Percentiles rank a stretch among this genome's conserved stretches.
These are phyloP conservation scores for Aix galericulata DNA, from an alignment of 2,113 vertebrate genomes.

Conservation along the genomic window DNA sequence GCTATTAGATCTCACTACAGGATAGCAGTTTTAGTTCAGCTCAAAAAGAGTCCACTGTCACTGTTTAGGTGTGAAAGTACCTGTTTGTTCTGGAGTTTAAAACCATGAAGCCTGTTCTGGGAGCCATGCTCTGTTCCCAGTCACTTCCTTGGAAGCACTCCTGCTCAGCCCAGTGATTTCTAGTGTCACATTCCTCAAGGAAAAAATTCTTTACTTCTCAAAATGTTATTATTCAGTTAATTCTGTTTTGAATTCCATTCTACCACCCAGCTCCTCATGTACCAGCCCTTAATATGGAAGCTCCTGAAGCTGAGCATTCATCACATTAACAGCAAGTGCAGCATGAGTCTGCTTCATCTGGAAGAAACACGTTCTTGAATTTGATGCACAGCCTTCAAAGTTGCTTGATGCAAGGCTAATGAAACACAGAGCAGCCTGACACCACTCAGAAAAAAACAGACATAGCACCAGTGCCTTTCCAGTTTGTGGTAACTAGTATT, in stretches of 20 bases:
- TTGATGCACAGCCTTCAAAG: background rate
- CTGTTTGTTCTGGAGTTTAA: background rate
- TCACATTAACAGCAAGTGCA: background rate
- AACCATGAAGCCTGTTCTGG: background rate
- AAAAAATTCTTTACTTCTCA: background rate
- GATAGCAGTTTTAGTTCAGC: background rate
- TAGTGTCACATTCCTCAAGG: background rate
- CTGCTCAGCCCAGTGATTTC: background rate
- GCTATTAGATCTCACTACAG: background rate
- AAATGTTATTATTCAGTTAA: background rate
- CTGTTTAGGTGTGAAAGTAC: background rate
- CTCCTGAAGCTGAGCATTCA: background rate
- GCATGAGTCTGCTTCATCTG: background rate
- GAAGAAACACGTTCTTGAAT: background rate
- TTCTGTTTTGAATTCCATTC: background rate
- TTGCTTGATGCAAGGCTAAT: background rate
- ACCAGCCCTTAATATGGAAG: background rate
- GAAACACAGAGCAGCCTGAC: background rate
- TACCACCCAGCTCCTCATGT: background rate
- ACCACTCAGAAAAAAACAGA: background rate
- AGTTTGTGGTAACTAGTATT: background rate
- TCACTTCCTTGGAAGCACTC: background rate
- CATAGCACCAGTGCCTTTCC: background rate
- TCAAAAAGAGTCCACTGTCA: background rate
- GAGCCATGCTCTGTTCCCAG: background rate